A percentile compares a stretch with the other conserved stretches of the same genome.
phyloP scores from a whole-genome alignment of 2,888 invertebrate genomes.

The Rhagium mordax region DNA sequence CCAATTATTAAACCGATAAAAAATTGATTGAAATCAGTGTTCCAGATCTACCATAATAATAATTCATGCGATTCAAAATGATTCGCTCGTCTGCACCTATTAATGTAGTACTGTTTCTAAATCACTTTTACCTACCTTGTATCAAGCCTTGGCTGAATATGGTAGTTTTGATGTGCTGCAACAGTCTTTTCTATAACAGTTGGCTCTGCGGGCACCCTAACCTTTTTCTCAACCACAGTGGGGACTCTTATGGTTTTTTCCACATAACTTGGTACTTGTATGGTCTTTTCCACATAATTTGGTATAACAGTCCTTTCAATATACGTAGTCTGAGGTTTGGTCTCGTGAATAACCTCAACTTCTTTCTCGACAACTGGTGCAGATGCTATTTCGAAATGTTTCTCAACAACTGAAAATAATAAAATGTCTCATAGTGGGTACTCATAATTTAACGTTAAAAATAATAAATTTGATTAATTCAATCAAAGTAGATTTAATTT shows the following conservation, averaged over 20 bases:
- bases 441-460: no score
- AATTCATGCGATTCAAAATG: no score
- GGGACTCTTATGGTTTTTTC: constrained; percentile 67
- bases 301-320: constrained; percentile 66
- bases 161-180: constrained; percentile 47
- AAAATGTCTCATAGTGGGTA: no score
- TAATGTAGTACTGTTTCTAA: no score
- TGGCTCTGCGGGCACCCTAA: constrained; percentile 63
- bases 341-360: constrained; percentile 50
- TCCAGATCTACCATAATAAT: no score
- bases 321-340: constrained; percentile 56
- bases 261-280: constrained; percentile 66
- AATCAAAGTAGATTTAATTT: no score
- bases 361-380: constrained; percentile 52
- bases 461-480: no score
- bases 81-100: no score
- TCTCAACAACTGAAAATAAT: constrained; percentile 33
- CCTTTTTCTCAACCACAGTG: constrained; percentile 64
- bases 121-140: constrained; percentile 30
- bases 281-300: constrained; percentile 66
- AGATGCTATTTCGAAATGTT: constrained; percentile 39
- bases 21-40: no score
- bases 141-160: no score
- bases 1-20: no score
- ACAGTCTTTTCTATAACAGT: constrained; percentile 65